Evolutionary conservation across 2,888 invertebrate genomes (phyloP).

Genomic region (Camptogramma bilineatum): DNA sequence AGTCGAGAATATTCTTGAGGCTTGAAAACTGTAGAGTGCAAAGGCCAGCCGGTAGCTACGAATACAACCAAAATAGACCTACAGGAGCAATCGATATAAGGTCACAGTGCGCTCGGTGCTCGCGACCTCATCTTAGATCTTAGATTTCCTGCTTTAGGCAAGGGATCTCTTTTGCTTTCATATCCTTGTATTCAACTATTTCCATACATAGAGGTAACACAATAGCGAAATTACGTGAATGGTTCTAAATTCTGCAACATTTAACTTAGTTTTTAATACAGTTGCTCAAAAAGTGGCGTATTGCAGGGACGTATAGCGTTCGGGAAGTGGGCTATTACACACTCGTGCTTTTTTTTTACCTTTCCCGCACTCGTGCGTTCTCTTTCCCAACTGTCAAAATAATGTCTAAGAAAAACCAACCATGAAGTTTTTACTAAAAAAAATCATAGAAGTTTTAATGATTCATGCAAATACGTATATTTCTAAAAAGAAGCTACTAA

Average conservation of each 20-base stretch:
- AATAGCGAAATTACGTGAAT: background rate
- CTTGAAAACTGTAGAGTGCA: slow-evolving; percentile 6
- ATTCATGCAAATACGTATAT: too few species aligned
- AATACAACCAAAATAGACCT: slow-evolving; percentile 15
- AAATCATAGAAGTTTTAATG: too few species aligned
- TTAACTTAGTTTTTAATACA: too few species aligned
- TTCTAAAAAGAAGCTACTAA: too few species aligned
- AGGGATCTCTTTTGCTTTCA: background rate
- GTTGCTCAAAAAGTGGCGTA: too few species aligned
- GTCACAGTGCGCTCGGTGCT: slow-evolving; percentile 19
- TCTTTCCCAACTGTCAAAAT: too few species aligned
- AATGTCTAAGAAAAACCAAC: too few species aligned
- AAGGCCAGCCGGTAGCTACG: slow-evolving; percentile 9
- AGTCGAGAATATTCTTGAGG: background rate
- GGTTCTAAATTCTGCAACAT: background rate
- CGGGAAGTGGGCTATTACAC: too few species aligned
- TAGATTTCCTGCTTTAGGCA: slow-evolving; percentile 19
- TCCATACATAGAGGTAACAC: background rate
- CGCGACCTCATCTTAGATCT: slow-evolving; percentile 12
- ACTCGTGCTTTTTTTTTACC: too few species aligned
- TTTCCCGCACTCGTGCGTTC: too few species aligned
- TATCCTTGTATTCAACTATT: background rate
- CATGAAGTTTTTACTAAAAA: too few species aligned
- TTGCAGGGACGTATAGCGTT: too few species aligned
- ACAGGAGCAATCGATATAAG: slow-evolving; percentile 29